Percentiles rank a stretch among this genome's conserved stretches.
Evolutionary conservation across 1,140 invertebrate genomes (phyloP).

Genomic region (Goniozus legneri): DNA sequence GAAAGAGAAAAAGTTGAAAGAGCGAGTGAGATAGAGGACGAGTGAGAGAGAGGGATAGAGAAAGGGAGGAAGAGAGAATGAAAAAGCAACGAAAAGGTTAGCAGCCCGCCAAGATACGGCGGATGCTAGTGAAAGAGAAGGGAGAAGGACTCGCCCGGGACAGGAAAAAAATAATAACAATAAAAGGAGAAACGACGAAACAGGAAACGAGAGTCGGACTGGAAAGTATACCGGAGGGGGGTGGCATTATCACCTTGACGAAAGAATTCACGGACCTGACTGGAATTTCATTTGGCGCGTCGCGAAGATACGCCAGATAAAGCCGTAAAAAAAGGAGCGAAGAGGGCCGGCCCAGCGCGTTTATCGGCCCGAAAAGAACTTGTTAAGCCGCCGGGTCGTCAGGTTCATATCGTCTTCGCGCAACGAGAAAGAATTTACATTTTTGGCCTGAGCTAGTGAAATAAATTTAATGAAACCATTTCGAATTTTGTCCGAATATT

Average conservation of each 20-base stretch:
- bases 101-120: neutral
- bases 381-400: constrained; percentile 32
- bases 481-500: too few relatives aligned
- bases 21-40: too few relatives aligned
- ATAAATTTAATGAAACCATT: too few relatives aligned
- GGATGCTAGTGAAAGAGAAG: neutral
- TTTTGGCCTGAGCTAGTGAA: too few relatives aligned
- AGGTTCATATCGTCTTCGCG: too few relatives aligned
- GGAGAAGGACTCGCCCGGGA: neutral
- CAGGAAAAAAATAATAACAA: too few relatives aligned
- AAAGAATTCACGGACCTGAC: constrained; percentile 50
- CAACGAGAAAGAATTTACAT: too few relatives aligned
- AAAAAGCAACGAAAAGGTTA: constrained; percentile 7
- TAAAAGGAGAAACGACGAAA: too few relatives aligned
- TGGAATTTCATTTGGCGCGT: constrained; percentile 48
- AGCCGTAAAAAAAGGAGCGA: constrained; percentile 22
- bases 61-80: constrained; percentile 15
- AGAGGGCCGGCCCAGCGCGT: constrained; percentile 20
- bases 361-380: constrained; percentile 34
- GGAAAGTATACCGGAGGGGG: too few relatives aligned
- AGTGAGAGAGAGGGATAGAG: neutral
- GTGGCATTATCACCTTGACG: constrained; percentile 44
- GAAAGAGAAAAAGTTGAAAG: neutral
- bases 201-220: too few relatives aligned
- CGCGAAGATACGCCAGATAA: constrained; percentile 19